Conservation (phyloP, 2,888 invertebrate genomes). For the Drosophila fulvimacula region DNA sequence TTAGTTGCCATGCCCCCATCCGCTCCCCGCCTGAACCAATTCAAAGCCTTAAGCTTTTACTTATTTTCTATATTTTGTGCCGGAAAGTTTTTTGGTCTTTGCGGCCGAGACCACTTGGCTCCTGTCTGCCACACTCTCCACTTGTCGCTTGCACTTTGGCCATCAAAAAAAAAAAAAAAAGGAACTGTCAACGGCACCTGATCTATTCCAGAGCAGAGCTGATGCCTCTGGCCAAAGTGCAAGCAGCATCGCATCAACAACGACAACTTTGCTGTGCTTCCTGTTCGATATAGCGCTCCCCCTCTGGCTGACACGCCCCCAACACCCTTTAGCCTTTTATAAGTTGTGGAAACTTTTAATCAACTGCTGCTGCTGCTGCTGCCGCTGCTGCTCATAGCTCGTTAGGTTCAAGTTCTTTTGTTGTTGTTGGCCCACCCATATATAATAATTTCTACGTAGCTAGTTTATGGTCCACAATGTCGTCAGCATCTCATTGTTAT, state of each 20-base stretch:
- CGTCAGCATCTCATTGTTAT: conserved; percentile 58
- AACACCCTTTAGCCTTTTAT: conserved; percentile 45
- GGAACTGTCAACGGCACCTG: conserved; percentile 76
- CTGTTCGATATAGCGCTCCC: conserved; percentile 49
- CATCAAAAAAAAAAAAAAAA: conserved; percentile 24
- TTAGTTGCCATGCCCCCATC: conserved; percentile 54
- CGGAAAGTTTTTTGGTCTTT: conserved; percentile 61
- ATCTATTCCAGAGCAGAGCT: conserved; percentile 46
- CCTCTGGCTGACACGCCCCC: neutral
- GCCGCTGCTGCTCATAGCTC: conserved; percentile 53
- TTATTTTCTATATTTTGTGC: conserved; percentile 57
- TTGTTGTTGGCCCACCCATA: conserved; percentile 43
- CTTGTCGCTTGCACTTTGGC: neutral
- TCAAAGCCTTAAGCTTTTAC: conserved; percentile 60
- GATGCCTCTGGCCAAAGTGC: conserved; percentile 59
- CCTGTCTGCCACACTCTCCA: neutral
- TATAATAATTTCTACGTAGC: conserved; percentile 72
- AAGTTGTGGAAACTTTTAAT: conserved; percentile 75
- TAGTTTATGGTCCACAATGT: conserved; percentile 67
- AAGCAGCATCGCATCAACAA: conserved; percentile 50
- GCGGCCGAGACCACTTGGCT: conserved; percentile 37
- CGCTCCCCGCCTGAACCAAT: conserved; percentile 14
- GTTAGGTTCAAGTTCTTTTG: conserved; percentile 42
- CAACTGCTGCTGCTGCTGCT: conserved; percentile 57
- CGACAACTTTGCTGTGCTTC: conserved; percentile 49